These are phyloP conservation scores for Agonopterix alstromeriana DNA, from an alignment of 2,888 invertebrate species.

Conservation along the genomic window DNA sequence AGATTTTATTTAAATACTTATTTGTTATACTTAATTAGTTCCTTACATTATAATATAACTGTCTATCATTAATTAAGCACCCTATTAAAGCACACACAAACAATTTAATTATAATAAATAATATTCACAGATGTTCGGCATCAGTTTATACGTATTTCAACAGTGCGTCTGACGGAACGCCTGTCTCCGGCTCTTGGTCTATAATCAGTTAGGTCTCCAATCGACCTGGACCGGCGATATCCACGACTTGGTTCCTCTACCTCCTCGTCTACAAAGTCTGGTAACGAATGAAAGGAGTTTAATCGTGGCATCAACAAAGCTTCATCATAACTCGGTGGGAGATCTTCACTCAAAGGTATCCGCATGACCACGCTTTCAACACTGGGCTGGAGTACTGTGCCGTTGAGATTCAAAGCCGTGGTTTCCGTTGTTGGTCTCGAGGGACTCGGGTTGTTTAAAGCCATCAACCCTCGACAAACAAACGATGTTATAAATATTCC, in stretches of 20 bases:
- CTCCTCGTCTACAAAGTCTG: constrained; percentile 60
- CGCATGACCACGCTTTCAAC: constrained; percentile 48
- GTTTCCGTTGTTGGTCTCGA: constrained; percentile 51
- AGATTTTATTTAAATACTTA: neutral
- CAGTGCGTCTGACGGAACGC: constrained; percentile 57
- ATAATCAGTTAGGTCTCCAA: constrained; percentile 58
- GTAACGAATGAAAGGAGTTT: constrained; percentile 78
- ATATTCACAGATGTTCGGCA: neutral
- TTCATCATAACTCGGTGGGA: constrained; percentile 85
- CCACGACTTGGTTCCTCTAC: constrained; percentile 33
- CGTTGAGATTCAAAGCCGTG: constrained; percentile 54
- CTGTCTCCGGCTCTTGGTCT: constrained; percentile 49
- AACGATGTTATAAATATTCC: constrained; percentile 73
- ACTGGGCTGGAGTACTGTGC: constrained; percentile 30
- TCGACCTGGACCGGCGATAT: constrained; percentile 61
- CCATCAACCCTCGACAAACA: constrained; percentile 72
- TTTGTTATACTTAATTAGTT: neutral
- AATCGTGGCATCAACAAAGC: constrained; percentile 84
- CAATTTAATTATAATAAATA: neutral
- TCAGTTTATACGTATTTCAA: constrained; percentile 41
- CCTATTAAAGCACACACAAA: neutral
- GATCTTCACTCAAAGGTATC: constrained; percentile 47
- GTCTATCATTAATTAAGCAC: neutral
- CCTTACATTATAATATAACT: neutral
- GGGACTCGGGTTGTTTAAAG: constrained; percentile 47